These are phyloP conservation scores for Acrocephalus arundinaceus DNA, from an alignment of 2,113 vertebrate species.

Conservation along the genomic window DNA sequence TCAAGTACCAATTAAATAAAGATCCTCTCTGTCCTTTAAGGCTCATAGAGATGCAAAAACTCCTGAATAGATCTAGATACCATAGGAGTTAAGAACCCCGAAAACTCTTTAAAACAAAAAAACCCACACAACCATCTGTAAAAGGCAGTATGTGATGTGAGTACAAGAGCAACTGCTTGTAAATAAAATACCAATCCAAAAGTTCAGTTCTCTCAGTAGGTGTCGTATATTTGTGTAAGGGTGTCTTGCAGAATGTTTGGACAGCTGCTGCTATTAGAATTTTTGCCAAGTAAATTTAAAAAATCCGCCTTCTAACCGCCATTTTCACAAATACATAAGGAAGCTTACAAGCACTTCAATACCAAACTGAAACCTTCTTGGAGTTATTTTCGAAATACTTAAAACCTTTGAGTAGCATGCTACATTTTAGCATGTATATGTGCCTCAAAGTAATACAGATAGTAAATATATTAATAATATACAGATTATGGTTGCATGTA, in stretches of 20 bases:
- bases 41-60: background rate
- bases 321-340: slow-evolving; percentile 6
- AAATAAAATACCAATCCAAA: slow-evolving; percentile 25
- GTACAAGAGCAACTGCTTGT: background rate
- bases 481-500: background rate
- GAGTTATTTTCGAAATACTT: background rate
- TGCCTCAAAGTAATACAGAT: background rate
- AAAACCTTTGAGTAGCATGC: background rate
- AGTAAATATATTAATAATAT: background rate
- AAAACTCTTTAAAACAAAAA: slow-evolving; percentile 29
- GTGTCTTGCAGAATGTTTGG: slow-evolving; percentile 54
- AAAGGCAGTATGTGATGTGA: background rate
- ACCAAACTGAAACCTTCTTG: background rate
- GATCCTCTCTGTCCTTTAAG: background rate
- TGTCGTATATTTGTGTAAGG: slow-evolving; percentile 38
- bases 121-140: background rate
- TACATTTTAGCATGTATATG: background rate
- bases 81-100: background rate
- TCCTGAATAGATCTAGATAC: background rate
- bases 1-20: background rate
- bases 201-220: background rate
- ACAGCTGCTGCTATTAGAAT: slow-evolving; percentile 62
- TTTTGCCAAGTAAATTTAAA: slow-evolving; percentile 9
- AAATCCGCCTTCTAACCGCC: background rate
- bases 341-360: background rate